These are phyloP conservation scores for Zaprionus lachaisei DNA, from an alignment of 1,140 invertebrate genomes.

Conservation along the genomic window DNA sequence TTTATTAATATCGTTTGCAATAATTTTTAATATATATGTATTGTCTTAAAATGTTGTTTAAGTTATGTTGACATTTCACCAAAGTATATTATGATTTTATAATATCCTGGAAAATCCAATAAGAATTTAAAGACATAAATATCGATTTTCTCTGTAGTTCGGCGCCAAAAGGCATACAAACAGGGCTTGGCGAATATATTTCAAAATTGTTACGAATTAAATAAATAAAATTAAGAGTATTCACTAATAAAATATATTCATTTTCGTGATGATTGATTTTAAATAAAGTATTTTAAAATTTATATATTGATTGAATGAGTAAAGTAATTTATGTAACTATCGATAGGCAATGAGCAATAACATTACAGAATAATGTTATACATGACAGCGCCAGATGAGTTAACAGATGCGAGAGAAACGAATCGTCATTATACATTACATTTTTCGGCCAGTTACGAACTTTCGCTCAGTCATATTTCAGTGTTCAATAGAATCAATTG, in stretches of 20 bases:
- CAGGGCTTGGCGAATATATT: neutral
- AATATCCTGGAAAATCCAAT: neutral
- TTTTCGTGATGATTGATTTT: neutral
- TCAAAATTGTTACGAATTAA: neutral
- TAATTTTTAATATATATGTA: neutral
- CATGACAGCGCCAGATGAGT: neutral
- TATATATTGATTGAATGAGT: neutral
- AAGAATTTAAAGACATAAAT: neutral
- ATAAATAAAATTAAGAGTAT: neutral
- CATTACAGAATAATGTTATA: neutral
- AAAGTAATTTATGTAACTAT: neutral
- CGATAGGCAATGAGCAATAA: neutral
- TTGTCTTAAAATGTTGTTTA: neutral
- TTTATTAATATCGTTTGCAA: conserved; percentile 28
- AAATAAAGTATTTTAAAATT: neutral
- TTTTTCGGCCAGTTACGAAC: neutral
- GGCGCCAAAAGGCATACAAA: neutral
- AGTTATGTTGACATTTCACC: neutral
- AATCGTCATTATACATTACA: neutral
- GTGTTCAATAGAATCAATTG: neutral
- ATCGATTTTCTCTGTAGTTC: neutral
- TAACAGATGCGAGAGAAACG: neutral
- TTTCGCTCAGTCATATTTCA: neutral
- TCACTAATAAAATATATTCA: neutral
- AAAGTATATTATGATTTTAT: neutral